phyloP scores from a whole-genome alignment of 2,113 vertebrate genomes.

The Hydrochoerus hydrochaeris region DNA sequence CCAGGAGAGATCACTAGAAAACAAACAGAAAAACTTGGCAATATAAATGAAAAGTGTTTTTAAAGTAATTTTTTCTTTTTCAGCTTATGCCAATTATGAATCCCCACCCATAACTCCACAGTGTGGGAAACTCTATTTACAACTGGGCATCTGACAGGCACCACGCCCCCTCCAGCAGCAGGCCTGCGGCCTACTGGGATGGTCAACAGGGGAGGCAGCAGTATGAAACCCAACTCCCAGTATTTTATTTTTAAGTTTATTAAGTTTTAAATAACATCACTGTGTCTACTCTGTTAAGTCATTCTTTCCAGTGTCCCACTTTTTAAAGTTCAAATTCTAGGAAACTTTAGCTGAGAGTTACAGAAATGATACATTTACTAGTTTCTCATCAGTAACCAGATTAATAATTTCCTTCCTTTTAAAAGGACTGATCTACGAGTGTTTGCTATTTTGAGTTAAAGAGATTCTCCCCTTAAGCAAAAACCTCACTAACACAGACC shows the following conservation, averaged over 20 bases:
- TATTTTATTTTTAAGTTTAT: constrained; percentile 51
- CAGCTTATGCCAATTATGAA: constrained; percentile 14
- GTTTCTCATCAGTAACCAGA: constrained; percentile 46
- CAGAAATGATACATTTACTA: constrained; percentile 21
- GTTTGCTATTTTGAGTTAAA: constrained; percentile 7
- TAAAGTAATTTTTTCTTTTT: not conserved
- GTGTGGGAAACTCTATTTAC: not conserved
- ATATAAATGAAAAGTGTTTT: constrained; percentile 23
- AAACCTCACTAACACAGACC: not conserved
- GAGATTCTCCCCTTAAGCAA: constrained; percentile 29
- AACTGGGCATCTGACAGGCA: not conserved
- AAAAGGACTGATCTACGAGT: not conserved
- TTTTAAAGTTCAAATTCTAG: constrained; percentile 23
- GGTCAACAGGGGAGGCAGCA: not conserved
- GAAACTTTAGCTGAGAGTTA: not conserved
- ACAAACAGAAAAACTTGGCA: constrained; percentile 75
- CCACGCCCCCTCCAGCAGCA: not conserved
- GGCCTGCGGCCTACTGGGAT: not conserved
- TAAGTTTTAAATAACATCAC: constrained; percentile 60
- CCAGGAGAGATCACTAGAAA: constrained; percentile 68
- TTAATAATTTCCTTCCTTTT: constrained; percentile 58
- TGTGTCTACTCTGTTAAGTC: not conserved
- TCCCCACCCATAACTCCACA: not conserved
- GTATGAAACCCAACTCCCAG: not conserved
- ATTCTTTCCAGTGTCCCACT: constrained; percentile 21